These are phyloP conservation scores for Dolichoris vasculosae DNA, from an alignment of 1,140 invertebrate species.

Conservation along the genomic window DNA sequence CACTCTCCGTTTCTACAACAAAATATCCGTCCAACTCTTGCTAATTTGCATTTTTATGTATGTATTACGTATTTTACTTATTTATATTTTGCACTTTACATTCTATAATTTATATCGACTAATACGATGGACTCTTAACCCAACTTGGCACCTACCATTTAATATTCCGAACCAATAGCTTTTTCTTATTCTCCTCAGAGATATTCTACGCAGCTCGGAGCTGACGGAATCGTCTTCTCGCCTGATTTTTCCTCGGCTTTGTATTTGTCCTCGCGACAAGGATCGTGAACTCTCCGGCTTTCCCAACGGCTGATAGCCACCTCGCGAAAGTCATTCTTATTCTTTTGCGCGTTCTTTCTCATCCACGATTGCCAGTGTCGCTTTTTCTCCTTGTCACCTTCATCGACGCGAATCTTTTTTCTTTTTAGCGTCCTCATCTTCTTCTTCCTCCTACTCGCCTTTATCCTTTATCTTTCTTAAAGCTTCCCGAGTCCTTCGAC, in stretches of 20 bases:
- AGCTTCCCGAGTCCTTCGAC: not conserved
- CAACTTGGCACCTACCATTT: not conserved
- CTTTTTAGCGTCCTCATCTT: slow-evolving; percentile 16
- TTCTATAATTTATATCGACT: not conserved
- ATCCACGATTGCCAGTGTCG: not conserved
- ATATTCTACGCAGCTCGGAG: too few species aligned
- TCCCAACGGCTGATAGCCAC: not conserved
- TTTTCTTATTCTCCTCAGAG: not conserved
- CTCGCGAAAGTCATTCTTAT: not conserved
- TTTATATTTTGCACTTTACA: not conserved
- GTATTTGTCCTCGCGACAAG: not conserved
- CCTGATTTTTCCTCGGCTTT: not conserved
- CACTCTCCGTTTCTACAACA: not conserved
- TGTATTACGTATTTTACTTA: too few species aligned
- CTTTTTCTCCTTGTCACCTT: not conserved
- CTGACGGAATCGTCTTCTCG: not conserved
- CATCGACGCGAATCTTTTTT: not conserved
- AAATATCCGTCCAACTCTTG: not conserved
- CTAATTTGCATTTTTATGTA: too few species aligned
- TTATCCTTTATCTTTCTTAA: slow-evolving; percentile 8
- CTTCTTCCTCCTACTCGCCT: not conserved
- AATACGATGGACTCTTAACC: not conserved
- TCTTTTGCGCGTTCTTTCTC: not conserved
- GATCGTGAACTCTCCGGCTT: not conserved
- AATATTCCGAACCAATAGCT: not conserved